These are phyloP conservation scores for Drosophila sproati DNA, from an alignment of 1,140 invertebrate genomes.

Conservation along the genomic window DNA sequence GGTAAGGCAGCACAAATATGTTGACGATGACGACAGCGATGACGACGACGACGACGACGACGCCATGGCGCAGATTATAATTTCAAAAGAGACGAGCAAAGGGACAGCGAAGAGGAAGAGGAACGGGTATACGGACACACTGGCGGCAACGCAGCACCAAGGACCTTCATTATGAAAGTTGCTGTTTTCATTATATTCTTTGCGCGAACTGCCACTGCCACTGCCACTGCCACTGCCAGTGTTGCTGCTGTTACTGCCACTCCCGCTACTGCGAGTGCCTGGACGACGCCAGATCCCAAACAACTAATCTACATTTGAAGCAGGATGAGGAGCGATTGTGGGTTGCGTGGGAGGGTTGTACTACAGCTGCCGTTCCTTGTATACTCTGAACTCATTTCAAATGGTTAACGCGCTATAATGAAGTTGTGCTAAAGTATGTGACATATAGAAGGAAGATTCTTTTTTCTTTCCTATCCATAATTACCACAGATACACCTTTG, in stretches of 20 bases:
- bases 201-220: conserved; percentile 35
- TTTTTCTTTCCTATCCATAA: too few relatives aligned
- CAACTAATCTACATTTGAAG: conserved; percentile 83
- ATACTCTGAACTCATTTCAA: too few relatives aligned
- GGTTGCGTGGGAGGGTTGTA: conserved; percentile 1
- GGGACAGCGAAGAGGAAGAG: conserved; percentile 22
- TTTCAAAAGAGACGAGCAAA: conserved; percentile 77
- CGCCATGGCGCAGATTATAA: conserved; percentile 82
- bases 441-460: too few relatives aligned
- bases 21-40: conserved; percentile 2
- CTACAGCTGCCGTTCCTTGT: conserved; percentile 8
- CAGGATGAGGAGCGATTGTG: conserved; percentile 15
- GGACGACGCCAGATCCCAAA: conserved; percentile 41
- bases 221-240: conserved; percentile 7
- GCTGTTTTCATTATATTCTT: conserved; percentile 82
- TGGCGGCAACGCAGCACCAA: conserved; percentile 33
- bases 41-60: not conserved
- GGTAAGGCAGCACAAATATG: conserved; percentile 8
- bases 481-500: too few relatives aligned
- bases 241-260: not conserved
- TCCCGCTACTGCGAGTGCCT: conserved; percentile 38
- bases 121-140: conserved; percentile 9
- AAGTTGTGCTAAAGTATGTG: too few relatives aligned
- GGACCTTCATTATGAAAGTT: conserved; percentile 82
- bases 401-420: too few relatives aligned